phyloP scores from a whole-genome alignment of 2,113 vertebrate species.

The Gasterosteus aculeatus region DNA sequence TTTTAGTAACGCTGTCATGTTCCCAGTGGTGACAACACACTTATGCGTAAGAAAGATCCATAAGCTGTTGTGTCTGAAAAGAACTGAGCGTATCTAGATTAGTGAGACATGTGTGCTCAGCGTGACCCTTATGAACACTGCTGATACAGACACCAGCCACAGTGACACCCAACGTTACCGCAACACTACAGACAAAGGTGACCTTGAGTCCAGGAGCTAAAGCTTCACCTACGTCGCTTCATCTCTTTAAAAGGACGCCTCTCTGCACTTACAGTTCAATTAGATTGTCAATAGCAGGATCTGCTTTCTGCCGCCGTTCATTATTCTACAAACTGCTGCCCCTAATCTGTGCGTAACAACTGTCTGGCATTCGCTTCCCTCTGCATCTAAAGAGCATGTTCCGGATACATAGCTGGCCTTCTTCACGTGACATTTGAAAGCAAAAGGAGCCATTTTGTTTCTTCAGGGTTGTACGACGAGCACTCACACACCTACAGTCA shows the following conservation, averaged over 20 bases:
- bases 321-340: slow-evolving; percentile 57
- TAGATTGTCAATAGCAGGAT: slow-evolving; percentile 67
- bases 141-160: slow-evolving; percentile 40
- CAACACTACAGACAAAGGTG: slow-evolving; percentile 56
- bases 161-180: slow-evolving; percentile 10
- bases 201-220: slow-evolving; percentile 63
- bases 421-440: slow-evolving; percentile 68
- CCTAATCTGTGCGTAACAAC: slow-evolving; percentile 52
- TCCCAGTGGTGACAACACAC: neutral
- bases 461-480: slow-evolving; percentile 46
- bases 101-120: slow-evolving; percentile 1
- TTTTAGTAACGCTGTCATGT: neutral
- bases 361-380: slow-evolving; percentile 15
- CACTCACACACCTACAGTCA: slow-evolving; percentile 46
- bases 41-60: neutral
- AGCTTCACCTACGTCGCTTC: slow-evolving; percentile 47
- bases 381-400: slow-evolving; percentile 26
- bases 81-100: neutral
- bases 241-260: slow-evolving; percentile 78
- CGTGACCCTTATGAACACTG: slow-evolving; percentile 63
- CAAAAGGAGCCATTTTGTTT: slow-evolving; percentile 57
- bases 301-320: slow-evolving; percentile 45
- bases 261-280: slow-evolving; percentile 67
- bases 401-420: slow-evolving; percentile 50
- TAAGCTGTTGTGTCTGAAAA: slow-evolving; percentile 1